Evolutionary conservation across 1,140 invertebrate species (phyloP).

Genomic region (Temnothorax curvispinosus): DNA sequence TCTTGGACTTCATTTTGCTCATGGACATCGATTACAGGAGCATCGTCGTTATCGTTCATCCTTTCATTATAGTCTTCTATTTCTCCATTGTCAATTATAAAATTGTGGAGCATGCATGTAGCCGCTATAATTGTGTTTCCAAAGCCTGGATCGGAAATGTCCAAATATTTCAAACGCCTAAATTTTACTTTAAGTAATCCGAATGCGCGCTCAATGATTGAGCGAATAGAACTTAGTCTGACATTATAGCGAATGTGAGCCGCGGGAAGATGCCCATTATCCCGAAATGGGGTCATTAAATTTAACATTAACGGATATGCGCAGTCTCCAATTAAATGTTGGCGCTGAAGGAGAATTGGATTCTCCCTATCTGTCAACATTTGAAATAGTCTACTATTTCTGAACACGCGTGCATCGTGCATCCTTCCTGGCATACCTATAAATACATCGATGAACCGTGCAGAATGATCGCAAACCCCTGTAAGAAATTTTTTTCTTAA

Average conservation of each 20-base stretch:
- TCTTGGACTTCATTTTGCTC: background rate
- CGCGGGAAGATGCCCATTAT: constrained; percentile 1
- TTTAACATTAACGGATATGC: background rate
- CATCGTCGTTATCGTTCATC: background rate
- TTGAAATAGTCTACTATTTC: background rate
- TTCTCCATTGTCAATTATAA: constrained; percentile 2
- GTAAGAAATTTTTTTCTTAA: too few species aligned
- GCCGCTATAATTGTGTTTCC: background rate
- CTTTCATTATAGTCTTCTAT: background rate
- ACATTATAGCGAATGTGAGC: background rate
- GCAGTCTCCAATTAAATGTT: background rate
- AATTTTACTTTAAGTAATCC: background rate
- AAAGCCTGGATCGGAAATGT: background rate
- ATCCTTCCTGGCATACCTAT: background rate
- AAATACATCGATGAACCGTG: background rate
- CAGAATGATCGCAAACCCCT: background rate
- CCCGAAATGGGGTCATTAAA: background rate
- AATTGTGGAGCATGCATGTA: constrained; percentile 8
- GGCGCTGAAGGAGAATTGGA: background rate
- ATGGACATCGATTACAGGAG: background rate
- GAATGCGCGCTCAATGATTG: background rate
- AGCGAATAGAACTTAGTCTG: constrained; percentile 1
- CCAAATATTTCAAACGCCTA: background rate
- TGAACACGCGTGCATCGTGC: constrained; percentile 1
- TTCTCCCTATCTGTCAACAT: background rate